A percentile compares a stretch with the other conserved stretches of the same genome.
Evolutionary conservation across 2,797 vertebrate species (phyloP).

Genomic region (Acipenser transmontanus): DNA sequence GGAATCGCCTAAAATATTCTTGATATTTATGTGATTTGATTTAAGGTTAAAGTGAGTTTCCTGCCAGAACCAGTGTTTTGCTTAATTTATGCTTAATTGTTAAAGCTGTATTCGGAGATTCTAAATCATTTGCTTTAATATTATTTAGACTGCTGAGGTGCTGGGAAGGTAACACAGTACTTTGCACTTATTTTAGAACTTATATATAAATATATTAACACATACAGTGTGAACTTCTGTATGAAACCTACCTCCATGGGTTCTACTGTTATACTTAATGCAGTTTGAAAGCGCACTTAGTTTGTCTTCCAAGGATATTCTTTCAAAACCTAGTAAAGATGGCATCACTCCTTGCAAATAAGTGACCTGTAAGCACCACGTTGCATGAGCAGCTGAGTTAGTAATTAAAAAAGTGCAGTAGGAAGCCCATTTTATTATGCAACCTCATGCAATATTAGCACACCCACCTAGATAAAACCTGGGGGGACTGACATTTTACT

Average conservation of each 20-base stretch:
- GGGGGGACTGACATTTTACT: too few species aligned
- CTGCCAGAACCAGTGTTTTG: too few species aligned
- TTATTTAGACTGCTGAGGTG: too few species aligned
- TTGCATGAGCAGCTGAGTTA: constrained; percentile 38
- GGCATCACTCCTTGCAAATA: constrained; percentile 33
- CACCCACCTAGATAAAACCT: constrained; percentile 15
- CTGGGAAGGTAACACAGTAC: too few species aligned
- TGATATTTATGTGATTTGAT: too few species aligned
- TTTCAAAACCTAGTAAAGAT: background rate
- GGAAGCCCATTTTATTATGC: constrained; percentile 18
- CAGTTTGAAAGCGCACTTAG: background rate
- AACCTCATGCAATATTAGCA: constrained; percentile 18
- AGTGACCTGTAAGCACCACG: constrained; percentile 28
- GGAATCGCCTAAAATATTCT: too few species aligned
- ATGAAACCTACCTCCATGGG: background rate
- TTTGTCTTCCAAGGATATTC: background rate
- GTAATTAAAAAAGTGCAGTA: constrained; percentile 34
- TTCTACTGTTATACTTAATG: background rate
- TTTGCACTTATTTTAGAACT: too few species aligned
- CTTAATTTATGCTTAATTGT: too few species aligned
- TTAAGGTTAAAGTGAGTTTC: too few species aligned
- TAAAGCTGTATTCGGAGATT: too few species aligned
- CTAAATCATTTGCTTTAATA: too few species aligned
- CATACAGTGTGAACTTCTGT: background rate
- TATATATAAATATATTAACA: too few species aligned